These are phyloP conservation scores for Dasypus novemcinctus DNA, from an alignment of 2,113 vertebrate genomes.

Conservation along the genomic window DNA sequence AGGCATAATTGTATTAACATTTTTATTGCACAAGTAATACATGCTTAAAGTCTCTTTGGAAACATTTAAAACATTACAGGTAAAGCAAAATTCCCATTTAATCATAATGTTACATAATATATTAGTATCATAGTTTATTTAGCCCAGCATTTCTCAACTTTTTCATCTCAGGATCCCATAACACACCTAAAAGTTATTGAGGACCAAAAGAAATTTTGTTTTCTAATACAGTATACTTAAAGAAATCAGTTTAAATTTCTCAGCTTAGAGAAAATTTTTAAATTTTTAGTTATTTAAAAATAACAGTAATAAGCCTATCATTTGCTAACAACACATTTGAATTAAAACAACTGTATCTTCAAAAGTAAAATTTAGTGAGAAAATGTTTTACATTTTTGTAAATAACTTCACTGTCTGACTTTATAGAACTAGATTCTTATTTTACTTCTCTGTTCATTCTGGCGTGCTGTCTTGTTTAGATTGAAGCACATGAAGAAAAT, in stretches of 20 bases:
- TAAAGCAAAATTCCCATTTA: slow-evolving; percentile 27
- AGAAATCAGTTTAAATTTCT: slow-evolving; percentile 10
- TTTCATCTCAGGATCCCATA: background rate
- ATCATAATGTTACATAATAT: slow-evolving; percentile 1
- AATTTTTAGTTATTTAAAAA: slow-evolving; percentile 32
- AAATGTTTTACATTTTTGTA: background rate
- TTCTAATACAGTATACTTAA: slow-evolving; percentile 35
- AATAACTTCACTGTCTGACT: background rate
- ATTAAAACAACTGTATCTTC: background rate
- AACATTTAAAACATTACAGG: slow-evolving; percentile 8
- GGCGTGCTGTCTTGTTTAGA: background rate
- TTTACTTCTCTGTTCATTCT: background rate
- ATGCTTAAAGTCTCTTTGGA: slow-evolving; percentile 30
- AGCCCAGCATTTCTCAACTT: background rate
- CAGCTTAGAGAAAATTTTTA: background rate
- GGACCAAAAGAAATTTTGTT: slow-evolving; percentile 23
- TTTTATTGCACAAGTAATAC: background rate
- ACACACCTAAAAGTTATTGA: slow-evolving; percentile 14
- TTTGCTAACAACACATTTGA: background rate
- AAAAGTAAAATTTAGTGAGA: background rate
- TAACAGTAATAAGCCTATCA: background rate
- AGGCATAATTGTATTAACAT: background rate
- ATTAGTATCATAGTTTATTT: slow-evolving; percentile 12
- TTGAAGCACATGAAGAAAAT: background rate
- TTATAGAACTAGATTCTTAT: background rate